Percentiles rank a stretch among this genome's conserved stretches.
phyloP scores from a whole-genome alignment of 2,888 invertebrate genomes.

The Brachyopa scutellaris region DNA sequence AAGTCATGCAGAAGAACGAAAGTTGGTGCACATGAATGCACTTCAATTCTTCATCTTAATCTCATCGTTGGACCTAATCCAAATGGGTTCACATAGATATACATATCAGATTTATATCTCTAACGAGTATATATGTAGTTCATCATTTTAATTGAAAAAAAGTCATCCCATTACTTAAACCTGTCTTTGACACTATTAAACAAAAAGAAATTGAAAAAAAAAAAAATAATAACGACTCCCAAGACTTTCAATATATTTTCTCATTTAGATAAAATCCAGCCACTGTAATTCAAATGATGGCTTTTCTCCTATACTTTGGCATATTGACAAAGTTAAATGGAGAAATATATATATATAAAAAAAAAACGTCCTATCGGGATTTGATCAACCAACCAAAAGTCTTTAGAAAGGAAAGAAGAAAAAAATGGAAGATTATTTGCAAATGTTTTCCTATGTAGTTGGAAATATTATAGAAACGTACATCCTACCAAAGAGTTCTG shows the following conservation, averaged over 20 bases:
- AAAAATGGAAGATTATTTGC: not conserved
- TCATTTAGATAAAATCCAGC: slow-evolving; percentile 17
- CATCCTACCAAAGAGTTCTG: no score
- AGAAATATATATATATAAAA: no score
- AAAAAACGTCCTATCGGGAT: slow-evolving; percentile 10
- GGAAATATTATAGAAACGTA: not conserved
- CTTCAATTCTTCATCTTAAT: no score
- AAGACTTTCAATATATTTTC: slow-evolving; percentile 8
- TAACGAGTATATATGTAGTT: no score
- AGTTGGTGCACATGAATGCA: no score
- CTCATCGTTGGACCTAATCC: no score
- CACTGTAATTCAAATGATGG: slow-evolving; percentile 11
- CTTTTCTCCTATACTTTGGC: slow-evolving; percentile 7
- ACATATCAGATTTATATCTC: no score
- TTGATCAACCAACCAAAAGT: not conserved
- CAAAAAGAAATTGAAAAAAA: not conserved
- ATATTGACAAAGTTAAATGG: slow-evolving; percentile 19
- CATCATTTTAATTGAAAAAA: no score
- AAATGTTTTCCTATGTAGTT: not conserved
- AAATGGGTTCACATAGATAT: no score
- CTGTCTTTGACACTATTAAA: not conserved
- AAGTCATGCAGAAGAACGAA: no score
- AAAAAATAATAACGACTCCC: no score
- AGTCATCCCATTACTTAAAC: not conserved
- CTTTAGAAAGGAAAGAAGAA: no score